phyloP scores from a whole-genome alignment of 2,113 vertebrate genomes.

The Bubo blakistoni region DNA sequence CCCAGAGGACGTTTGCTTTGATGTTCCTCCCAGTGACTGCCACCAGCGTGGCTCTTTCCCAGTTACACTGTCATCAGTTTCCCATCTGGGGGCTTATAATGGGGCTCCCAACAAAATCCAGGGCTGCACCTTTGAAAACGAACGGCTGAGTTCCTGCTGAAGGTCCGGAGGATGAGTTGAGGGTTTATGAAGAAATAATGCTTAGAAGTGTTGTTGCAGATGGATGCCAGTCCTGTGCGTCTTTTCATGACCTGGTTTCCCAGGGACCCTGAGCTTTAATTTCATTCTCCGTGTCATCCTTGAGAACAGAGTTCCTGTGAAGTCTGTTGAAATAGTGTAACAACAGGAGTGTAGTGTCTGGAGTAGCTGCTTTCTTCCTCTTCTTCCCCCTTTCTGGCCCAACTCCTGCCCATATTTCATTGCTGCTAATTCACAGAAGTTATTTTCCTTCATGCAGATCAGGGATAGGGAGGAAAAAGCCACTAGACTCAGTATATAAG shows the following conservation, averaged over 20 bases:
- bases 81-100: not conserved
- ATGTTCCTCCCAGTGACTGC: not conserved
- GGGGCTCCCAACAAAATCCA: not conserved
- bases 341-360: too few relatives aligned
- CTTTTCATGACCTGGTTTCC: not conserved
- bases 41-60: not conserved
- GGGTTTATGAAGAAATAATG: not conserved
- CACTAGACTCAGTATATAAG: not conserved
- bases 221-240: not conserved
- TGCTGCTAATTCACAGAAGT: not conserved
- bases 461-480: not conserved
- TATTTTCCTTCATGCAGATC: not conserved
- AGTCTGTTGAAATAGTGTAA: not conserved
- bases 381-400: too few relatives aligned
- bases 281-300: not conserved
- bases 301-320: not conserved
- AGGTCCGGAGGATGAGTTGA: not conserved
- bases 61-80: not conserved
- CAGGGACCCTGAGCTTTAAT: not conserved
- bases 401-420: not conserved
- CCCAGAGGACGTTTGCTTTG: not conserved
- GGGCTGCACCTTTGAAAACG: not conserved
- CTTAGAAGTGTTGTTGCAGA: not conserved
- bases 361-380: not conserved
- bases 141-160: not conserved